These are phyloP conservation scores for Ormia ochracea DNA, from an alignment of 2,888 invertebrate genomes.

Conservation along the genomic window DNA sequence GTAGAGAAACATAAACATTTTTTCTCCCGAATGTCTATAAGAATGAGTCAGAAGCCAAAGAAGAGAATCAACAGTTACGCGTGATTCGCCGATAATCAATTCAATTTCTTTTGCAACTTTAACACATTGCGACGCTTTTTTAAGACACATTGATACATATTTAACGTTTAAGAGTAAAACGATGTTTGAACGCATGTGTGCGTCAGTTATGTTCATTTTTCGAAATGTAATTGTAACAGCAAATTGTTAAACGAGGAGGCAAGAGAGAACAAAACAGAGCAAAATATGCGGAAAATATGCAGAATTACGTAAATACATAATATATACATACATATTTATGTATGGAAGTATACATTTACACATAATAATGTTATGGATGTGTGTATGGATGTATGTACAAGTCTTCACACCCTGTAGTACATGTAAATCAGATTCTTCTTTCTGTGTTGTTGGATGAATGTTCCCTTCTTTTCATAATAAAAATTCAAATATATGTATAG, in stretches of 20 bases:
- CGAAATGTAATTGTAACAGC: not conserved
- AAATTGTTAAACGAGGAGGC: no score
- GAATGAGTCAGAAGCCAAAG: not conserved
- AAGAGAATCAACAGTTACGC: slow-evolving; percentile 4
- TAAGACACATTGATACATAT: no score
- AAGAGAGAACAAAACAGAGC: not conserved
- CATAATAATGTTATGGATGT: not conserved
- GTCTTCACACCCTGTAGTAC: not conserved
- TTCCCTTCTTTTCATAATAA: no score
- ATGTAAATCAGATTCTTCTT: no score
- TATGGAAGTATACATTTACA: not conserved
- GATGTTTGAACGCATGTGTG: slow-evolving; percentile 46
- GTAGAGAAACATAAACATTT: not conserved
- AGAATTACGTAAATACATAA: not conserved
- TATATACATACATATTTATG: not conserved
- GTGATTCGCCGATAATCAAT: not conserved
- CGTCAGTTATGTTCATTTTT: not conserved
- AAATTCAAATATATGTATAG: no score
- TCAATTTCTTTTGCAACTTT: not conserved
- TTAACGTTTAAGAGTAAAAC: not conserved
- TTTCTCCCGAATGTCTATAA: not conserved
- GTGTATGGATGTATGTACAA: not conserved
- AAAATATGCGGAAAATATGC: no score
- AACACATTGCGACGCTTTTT: not conserved
- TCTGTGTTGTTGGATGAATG: no score